Conservation (phyloP, 2,888 invertebrate species). For the Phortica okadai region DNA sequence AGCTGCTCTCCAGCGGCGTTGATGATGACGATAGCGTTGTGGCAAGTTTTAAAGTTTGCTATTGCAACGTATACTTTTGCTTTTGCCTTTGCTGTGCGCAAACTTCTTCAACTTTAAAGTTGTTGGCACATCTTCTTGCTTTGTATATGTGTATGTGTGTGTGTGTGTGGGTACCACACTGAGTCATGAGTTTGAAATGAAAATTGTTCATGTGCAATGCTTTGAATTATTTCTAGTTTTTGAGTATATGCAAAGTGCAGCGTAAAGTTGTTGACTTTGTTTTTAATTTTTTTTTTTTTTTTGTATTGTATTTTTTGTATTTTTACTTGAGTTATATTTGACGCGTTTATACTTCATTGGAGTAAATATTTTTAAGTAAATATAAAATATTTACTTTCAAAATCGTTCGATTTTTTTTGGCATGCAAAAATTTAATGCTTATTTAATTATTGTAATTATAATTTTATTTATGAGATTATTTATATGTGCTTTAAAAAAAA, state of each 20-base stretch:
- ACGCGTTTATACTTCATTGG: not conserved
- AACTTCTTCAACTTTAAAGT: conserved; percentile 6
- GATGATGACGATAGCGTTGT: not conserved
- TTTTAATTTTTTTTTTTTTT: not conserved
- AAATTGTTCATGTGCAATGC: conserved; percentile 1
- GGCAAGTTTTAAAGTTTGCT: conserved; percentile 11
- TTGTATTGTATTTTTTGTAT: conserved; percentile 2
- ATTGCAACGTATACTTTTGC: not conserved
- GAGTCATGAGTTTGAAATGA: not conserved
- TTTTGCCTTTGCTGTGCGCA: not conserved
- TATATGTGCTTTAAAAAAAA: too few relatives aligned
- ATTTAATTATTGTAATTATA: too few relatives aligned
- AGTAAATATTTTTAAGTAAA: too few relatives aligned
- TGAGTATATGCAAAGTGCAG: conserved; percentile 57
- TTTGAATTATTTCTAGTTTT: conserved; percentile 62
- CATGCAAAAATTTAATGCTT: too few relatives aligned
- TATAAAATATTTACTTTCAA: too few relatives aligned
- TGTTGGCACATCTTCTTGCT: not conserved
- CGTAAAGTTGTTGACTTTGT: conserved; percentile 13
- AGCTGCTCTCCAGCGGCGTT: not conserved
- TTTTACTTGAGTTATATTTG: not conserved
- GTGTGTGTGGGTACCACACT: not conserved
- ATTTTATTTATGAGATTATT: too few relatives aligned
- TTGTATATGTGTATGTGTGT: not conserved
- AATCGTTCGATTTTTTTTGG: too few relatives aligned